These are phyloP conservation scores for Dermatemys mawii DNA, from an alignment of 2,113 vertebrate genomes.

Conservation along the genomic window DNA sequence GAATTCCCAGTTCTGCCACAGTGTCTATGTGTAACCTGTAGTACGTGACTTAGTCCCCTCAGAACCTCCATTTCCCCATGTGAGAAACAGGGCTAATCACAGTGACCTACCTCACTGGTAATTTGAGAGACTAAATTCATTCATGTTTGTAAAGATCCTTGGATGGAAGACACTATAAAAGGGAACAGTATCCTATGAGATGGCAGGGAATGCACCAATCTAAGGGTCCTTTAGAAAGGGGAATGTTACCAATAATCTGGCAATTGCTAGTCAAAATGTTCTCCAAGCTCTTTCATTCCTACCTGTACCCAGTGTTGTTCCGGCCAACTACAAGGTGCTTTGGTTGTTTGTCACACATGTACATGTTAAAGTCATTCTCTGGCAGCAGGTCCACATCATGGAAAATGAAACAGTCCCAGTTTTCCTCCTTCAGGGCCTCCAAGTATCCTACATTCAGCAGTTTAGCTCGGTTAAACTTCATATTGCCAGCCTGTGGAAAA, in stretches of 20 bases:
- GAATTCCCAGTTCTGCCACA: background rate
- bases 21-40: background rate
- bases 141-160: background rate
- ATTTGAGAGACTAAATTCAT: background rate
- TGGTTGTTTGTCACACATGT: slow-evolving; percentile 89
- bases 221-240: background rate
- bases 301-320: slow-evolving; percentile 97
- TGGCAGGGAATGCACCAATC: background rate
- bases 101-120: background rate
- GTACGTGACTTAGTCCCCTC: background rate
- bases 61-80: background rate
- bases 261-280: background rate
- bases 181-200: background rate
- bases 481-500: slow-evolving; percentile 83
- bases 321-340: slow-evolving; percentile 96
- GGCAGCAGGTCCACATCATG: slow-evolving; percentile 97
- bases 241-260: background rate
- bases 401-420: slow-evolving; percentile 97
- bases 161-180: background rate
- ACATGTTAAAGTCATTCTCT: slow-evolving; percentile 94
- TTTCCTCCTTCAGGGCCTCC: slow-evolving; percentile 91
- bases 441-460: slow-evolving; percentile 94
- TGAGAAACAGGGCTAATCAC: background rate
- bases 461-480: slow-evolving; percentile 95
- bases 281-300: slow-evolving; percentile 45